These are phyloP conservation scores for Phortica okadai DNA, from an alignment of 2,888 invertebrate genomes.

Conservation along the genomic window DNA sequence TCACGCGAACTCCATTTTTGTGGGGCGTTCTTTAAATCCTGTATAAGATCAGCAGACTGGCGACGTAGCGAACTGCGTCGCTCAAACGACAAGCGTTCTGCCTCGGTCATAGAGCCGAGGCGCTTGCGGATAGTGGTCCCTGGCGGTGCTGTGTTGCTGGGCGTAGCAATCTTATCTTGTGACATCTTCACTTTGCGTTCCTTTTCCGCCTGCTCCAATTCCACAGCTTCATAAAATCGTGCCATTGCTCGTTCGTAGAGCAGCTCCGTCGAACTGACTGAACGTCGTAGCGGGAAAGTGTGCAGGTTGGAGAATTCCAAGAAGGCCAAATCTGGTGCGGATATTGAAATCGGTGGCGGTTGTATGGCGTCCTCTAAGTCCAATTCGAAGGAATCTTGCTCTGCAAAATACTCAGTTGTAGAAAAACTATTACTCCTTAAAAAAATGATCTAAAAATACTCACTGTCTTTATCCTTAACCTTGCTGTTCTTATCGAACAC, in stretches of 20 bases:
- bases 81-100: conserved; percentile 77
- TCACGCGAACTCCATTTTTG: conserved; percentile 73
- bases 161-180: conserved; percentile 59
- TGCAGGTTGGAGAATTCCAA: conserved; percentile 79
- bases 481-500: conserved; percentile 80
- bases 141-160: conserved; percentile 52
- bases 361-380: conserved; percentile 83
- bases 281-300: conserved; percentile 80
- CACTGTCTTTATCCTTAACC: conserved; percentile 78
- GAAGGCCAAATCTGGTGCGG: conserved; percentile 86
- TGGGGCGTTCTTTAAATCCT: conserved; percentile 51
- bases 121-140: conserved; percentile 74
- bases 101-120: conserved; percentile 78
- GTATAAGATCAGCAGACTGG: conserved; percentile 77
- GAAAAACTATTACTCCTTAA: not conserved
- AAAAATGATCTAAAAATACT: conserved; percentile 47
- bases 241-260: conserved; percentile 90
- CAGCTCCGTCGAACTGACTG: conserved; percentile 89
- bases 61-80: conserved; percentile 77
- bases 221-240: conserved; percentile 86
- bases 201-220: conserved; percentile 83
- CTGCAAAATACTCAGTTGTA: conserved; percentile 52
- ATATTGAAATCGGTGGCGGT: conserved; percentile 88
- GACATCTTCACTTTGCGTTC: conserved; percentile 67
- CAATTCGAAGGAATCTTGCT: conserved; percentile 80